Evolutionary conservation across 2,888 invertebrate species (phyloP).

Genomic region (Myopa tessellatipennis): DNA sequence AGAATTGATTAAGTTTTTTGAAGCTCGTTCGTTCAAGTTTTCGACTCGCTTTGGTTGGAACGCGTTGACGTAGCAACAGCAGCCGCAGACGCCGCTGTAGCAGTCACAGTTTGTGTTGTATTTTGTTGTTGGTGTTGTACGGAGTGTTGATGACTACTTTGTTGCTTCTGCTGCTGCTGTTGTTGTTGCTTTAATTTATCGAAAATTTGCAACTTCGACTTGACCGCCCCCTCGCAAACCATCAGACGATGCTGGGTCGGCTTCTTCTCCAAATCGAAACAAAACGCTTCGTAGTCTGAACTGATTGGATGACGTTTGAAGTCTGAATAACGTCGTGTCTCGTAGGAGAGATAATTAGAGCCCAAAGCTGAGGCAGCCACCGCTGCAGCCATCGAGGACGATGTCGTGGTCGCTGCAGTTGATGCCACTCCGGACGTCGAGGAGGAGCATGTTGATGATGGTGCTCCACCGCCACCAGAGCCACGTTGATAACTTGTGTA

Average conservation of each 20-base stretch:
- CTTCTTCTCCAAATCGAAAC: constrained; percentile 67
- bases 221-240: constrained; percentile 88
- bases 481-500: constrained; percentile 36
- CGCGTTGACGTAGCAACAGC: constrained; percentile 36
- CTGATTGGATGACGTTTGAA: constrained; percentile 62
- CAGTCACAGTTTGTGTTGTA: constrained; percentile 23
- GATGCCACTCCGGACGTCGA: constrained; percentile 48
- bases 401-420: constrained; percentile 47
- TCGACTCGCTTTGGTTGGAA: constrained; percentile 44
- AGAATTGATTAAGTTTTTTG: constrained; percentile 13
- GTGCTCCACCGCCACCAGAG: constrained; percentile 44
- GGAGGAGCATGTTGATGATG: constrained; percentile 48
- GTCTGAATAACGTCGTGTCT: constrained; percentile 61
- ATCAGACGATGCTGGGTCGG: constrained; percentile 75
- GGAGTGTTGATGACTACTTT: constrained; percentile 10
- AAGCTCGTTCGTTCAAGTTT: constrained; percentile 38
- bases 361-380: constrained; percentile 64
- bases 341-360: constrained; percentile 62
- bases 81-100: constrained; percentile 37
- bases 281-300: constrained; percentile 64
- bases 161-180: constrained; percentile 50
- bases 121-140: constrained; percentile 23
- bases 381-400: constrained; percentile 59
- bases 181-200: constrained; percentile 75
- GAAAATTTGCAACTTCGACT: constrained; percentile 86